Base-by-base conservation (phyloP, 2,888 invertebrate genomes). In the Melieria picta region DNA sequence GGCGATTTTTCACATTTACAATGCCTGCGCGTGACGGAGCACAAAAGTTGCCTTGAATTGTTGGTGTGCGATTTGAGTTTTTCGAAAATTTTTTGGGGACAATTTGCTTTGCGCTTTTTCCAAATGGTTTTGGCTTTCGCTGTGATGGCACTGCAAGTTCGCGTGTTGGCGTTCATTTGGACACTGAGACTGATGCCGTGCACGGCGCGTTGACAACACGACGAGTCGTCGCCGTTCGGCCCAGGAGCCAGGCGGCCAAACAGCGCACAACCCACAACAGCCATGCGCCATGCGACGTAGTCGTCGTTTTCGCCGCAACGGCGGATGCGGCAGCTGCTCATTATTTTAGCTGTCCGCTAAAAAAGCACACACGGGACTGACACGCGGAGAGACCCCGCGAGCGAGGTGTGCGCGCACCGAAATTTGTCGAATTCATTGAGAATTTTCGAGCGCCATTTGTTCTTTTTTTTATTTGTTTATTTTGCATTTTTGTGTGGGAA, bases 171-270 rank as follows among this genome's bases (percentile, higher is more conserved):
- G 73, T 60, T 73, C 63, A 64, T 42, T 60, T 66, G 63, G 64
- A 69, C 30, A 73, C 70, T 73, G 73, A 48, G 63, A n/a, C 58
- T 56, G 58, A 50, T 45, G 50, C 69, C 58, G 63, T 46, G 46
- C 50, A 45, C 52, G 55, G 11, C 65, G 50, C 57, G 52, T 62
- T 69, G 58, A 63, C 65, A 43, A 64, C 66, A 55, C 66, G 50
- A 45, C 69, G 43, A 62, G 65, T 30, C 60, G 60, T 50, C 43
- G 61, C 7, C 57, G 64, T 58, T 65, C 65, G 56, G 50, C 42
- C 47, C 57, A 68, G 30, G 30, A 30, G 30, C 30, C 30, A 3
- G 11, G n/a, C 61, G 55, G 43, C 45, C 13, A 43, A 58, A 7
- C 45, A 46, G 7, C 61, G 64, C 64, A 58, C 30, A 30, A 57